Conservation (phyloP, 2,113 vertebrate genomes). For the Ictalurus furcatus region DNA sequence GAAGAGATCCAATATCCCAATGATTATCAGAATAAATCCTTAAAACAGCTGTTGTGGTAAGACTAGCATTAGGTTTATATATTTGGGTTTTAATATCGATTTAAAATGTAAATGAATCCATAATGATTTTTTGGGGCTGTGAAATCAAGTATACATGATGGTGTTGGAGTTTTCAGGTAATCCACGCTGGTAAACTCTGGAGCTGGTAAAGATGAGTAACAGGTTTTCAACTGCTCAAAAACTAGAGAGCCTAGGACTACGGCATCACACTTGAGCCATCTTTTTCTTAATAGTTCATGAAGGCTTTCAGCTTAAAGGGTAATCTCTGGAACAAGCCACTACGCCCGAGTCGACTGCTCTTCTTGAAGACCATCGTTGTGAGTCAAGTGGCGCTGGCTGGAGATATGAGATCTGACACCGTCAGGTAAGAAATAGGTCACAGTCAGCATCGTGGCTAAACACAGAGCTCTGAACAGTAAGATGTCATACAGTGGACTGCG, state of each 20-base stretch:
- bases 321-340: neutral
- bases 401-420: slow-evolving; percentile 1
- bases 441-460: neutral
- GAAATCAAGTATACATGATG: no score
- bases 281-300: neutral
- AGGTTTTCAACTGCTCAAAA: neutral
- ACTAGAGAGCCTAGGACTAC: neutral
- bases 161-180: no score
- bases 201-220: no score
- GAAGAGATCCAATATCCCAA: neutral
- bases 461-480: neutral
- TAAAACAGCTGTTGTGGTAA: neutral
- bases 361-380: neutral
- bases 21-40: neutral
- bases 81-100: neutral
- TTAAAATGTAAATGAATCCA: no score
- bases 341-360: neutral
- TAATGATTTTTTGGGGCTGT: no score
- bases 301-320: neutral
- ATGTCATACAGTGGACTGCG: neutral
- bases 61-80: neutral
- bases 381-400: neutral
- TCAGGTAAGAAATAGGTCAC: slow-evolving; percentile 6
- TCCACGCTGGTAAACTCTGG: no score
- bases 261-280: neutral